Percentiles rank a stretch among this genome's conserved stretches.
phyloP scores from a whole-genome alignment of 2,888 invertebrate species.

The Archips crataeganus region DNA sequence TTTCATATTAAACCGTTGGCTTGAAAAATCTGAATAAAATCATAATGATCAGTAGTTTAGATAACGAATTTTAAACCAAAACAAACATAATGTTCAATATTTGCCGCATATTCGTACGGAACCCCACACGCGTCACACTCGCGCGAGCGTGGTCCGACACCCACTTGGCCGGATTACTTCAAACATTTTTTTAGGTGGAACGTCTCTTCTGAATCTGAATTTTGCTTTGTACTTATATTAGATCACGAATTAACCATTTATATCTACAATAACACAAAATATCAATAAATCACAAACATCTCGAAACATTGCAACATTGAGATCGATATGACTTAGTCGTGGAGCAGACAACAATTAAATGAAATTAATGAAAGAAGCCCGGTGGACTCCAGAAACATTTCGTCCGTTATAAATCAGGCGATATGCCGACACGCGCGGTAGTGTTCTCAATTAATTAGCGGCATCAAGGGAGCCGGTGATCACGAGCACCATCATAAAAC shows the following conservation, averaged over 20 bases:
- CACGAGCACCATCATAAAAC: constrained; percentile 51
- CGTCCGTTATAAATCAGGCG: constrained; percentile 69
- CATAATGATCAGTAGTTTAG: too few relatives aligned
- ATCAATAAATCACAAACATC: constrained; percentile 36
- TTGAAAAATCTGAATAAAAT: too few relatives aligned
- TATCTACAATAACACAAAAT: constrained; percentile 6
- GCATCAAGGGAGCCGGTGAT: constrained; percentile 68
- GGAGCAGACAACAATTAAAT: constrained; percentile 67
- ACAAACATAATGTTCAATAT: too few relatives aligned
- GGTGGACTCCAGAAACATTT: constrained; percentile 64
- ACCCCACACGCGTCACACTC: too few relatives aligned
- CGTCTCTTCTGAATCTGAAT: too few relatives aligned
- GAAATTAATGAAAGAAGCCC: constrained; percentile 65
- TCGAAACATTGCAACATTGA: constrained; percentile 48
- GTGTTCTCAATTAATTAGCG: constrained; percentile 75
- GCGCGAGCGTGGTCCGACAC: too few relatives aligned
- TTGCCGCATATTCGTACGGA: too few relatives aligned
- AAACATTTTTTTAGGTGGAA: not conserved
- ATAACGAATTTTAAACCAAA: too few relatives aligned
- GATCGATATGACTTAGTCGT: constrained; percentile 48
- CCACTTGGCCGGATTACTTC: too few relatives aligned
- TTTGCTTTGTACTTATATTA: not conserved
- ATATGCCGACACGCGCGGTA: constrained; percentile 64
- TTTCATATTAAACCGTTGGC: too few relatives aligned
- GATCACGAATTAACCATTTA: not conserved